Conservation (phyloP, 2,797 vertebrate species). For the Knipowitschia caucasica region DNA sequence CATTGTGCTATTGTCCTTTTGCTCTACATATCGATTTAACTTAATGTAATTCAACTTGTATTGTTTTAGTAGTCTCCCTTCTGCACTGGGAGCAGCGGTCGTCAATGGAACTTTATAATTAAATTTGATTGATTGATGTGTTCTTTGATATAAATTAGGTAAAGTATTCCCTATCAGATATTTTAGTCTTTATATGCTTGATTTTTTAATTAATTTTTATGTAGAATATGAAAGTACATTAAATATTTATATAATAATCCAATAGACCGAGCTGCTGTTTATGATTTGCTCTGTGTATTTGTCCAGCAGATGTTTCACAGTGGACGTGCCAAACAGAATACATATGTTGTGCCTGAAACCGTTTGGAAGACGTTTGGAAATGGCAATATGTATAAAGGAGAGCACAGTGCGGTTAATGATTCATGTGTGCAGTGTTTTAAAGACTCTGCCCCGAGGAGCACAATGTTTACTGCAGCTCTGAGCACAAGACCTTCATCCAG, state of each 20-base stretch:
- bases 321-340: not conserved
- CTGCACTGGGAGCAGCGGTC: no score
- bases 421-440: conserved; percentile 16
- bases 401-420: conserved; percentile 22
- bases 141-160: no score
- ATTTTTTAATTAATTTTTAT: no score
- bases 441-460: conserved; percentile 11
- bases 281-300: not conserved
- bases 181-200: no score
- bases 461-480: conserved; percentile 24
- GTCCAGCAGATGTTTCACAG: not conserved
- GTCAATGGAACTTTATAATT: no score
- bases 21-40: no score
- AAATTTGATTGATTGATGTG: no score
- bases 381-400: not conserved
- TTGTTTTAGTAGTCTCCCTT: no score
- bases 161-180: no score
- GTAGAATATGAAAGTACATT: conserved; percentile 13
- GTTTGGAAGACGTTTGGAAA: not conserved
- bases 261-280: not conserved
- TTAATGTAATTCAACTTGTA: no score
- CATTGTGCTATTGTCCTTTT: no score
- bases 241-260: not conserved
- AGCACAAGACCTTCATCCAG: conserved; percentile 1
- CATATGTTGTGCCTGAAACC: conserved; percentile 7